A percentile compares a stretch with the other conserved stretches of the same genome.
Conservation (phyloP, 2,113 vertebrate genomes). For the Bujurquina vittata region DNA sequence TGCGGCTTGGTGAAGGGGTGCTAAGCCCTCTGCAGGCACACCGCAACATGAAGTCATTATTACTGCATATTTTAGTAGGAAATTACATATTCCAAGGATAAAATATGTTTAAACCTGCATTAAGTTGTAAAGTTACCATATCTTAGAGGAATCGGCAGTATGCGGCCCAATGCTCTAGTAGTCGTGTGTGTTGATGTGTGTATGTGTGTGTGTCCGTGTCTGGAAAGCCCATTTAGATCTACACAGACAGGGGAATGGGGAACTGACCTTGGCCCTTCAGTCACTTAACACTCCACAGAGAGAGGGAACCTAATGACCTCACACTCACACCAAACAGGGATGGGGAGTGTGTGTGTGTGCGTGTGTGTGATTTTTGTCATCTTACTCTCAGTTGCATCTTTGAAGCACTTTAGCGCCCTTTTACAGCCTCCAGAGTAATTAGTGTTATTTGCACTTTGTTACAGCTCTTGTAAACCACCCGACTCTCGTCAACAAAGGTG, state of each 20-base stretch:
- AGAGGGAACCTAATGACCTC: constrained; percentile 55
- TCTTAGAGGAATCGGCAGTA: constrained; percentile 24
- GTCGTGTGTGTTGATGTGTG: background rate
- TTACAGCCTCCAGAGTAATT: constrained; percentile 29
- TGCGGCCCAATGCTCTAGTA: constrained; percentile 15
- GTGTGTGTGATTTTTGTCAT: background rate
- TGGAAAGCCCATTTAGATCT: constrained; percentile 62
- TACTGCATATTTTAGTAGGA: constrained; percentile 48
- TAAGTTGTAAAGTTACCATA: constrained; percentile 43
- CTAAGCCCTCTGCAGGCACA: constrained; percentile 42
- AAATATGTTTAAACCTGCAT: constrained; percentile 51
- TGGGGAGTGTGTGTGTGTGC: background rate
- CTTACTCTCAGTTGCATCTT: constrained; percentile 13
- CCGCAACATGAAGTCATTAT: constrained; percentile 55
- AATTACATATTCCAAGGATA: constrained; percentile 50
- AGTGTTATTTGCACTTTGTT: constrained; percentile 17
- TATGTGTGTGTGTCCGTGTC: constrained; percentile 10
- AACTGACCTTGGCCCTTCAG: constrained; percentile 68
- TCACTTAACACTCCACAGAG: constrained; percentile 69
- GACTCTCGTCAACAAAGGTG: background rate
- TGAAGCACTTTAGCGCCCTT: background rate
- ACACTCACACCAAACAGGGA: constrained; percentile 28
- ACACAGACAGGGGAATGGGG: constrained; percentile 34
- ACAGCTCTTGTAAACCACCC: constrained; percentile 13
- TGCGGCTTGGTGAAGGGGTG: constrained; percentile 48